phyloP scores from a whole-genome alignment of 2,888 invertebrate genomes.

The Fissipunctia ypsillon region DNA sequence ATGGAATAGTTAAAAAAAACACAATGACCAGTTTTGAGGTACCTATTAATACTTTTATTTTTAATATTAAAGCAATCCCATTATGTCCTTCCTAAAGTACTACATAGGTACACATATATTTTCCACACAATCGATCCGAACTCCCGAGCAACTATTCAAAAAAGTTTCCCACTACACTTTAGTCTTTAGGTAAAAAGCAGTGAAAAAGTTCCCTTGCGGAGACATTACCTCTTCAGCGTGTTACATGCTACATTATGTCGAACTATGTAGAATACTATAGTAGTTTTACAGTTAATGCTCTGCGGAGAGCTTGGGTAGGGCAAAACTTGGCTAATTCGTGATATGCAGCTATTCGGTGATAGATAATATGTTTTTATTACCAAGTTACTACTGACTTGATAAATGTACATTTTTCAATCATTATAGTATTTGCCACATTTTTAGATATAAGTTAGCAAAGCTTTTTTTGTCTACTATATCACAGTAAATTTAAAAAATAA shows the following conservation, averaged over 20 bases:
- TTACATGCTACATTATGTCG: constrained; percentile 57
- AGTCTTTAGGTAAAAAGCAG: constrained; percentile 72
- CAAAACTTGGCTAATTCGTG: too few relatives aligned
- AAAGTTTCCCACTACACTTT: constrained; percentile 73
- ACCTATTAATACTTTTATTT: too few relatives aligned
- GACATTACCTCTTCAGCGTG: constrained; percentile 50
- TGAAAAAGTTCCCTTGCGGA: constrained; percentile 71
- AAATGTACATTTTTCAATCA: too few relatives aligned
- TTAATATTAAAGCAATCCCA: too few relatives aligned
- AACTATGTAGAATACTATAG: constrained; percentile 13
- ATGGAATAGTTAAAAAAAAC: background rate
- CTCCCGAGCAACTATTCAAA: constrained; percentile 66
- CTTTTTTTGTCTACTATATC: too few relatives aligned
- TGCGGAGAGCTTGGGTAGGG: background rate
- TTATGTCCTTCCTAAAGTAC: background rate
- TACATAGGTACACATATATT: background rate
- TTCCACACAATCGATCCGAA: constrained; percentile 1
- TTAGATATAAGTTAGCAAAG: too few relatives aligned
- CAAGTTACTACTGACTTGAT: too few relatives aligned
- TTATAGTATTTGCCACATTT: too few relatives aligned
- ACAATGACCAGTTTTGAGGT: background rate
- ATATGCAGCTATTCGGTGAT: too few relatives aligned
- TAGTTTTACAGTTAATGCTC: constrained; percentile 41
- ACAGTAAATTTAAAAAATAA: too few relatives aligned
- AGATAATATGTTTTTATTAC: too few relatives aligned